Evolutionary conservation across 1,140 invertebrate genomes (phyloP), one percentile per base, ranked within the genome.

Genomic region (Drosophila funebris): DNA sequence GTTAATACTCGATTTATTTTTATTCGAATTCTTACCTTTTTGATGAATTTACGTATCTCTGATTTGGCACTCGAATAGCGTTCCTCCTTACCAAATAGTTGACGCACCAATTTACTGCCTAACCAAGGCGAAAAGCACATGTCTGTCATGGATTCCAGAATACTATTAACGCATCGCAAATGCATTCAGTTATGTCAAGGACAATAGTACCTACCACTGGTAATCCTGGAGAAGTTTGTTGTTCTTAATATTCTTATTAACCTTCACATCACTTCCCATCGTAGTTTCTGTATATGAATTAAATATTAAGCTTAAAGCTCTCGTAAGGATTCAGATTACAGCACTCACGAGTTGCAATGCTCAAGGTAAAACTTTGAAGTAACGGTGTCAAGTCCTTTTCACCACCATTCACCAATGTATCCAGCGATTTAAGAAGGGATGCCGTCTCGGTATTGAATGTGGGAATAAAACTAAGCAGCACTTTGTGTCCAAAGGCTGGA

Each of bases 401-500:
- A 0, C 8, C 8, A 3, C 3, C 3, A 33, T 33, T 9, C 9
- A 33, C 31, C 31, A 33, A 33, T 9, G 8, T 11, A 9, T 33
- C 31, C 1, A 33, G 3, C 0, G 8, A 76, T 81, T 0, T 69
- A 63, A 90, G 14, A 0, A 90, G 39, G 6, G 52, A 39, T 24
- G 53, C 43, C 1, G 73, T 78, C 43, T 90, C 83, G 0, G 67
- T 44, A 39, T 90, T 90, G 20, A 90, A 90, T 44, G 78, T 74
- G n/a, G 88, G 73, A 16, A 90, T 31, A 29, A 90, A 90, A 43
- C 78, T 85, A 0, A 90, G 63, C 13, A 90, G 44, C 8, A 85
- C 76, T 39, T 90, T 90, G 43, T 90, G 80, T 1, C 75, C 61
- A 64, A 90, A 90, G 3, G 89, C 83, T 0, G 88, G 80, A 76